These are phyloP conservation scores for Porites lobata DNA, from an alignment of 92 coral and sea anemone genomes.

Conservation along the genomic window DNA sequence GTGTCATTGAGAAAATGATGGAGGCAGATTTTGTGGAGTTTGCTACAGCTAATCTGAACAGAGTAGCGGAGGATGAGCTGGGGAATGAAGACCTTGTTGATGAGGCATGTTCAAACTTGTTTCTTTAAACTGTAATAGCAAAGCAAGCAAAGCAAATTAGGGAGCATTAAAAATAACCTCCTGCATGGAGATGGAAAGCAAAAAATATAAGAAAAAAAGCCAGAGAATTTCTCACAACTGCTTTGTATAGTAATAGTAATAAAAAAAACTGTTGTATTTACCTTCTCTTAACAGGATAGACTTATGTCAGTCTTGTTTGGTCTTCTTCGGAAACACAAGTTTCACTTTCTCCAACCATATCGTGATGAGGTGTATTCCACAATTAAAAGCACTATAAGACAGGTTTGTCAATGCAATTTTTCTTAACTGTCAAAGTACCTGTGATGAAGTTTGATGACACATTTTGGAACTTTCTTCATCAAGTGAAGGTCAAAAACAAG, in stretches of 20 bases:
- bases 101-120: constrained; percentile 66
- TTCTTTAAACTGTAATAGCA: background rate
- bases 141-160: no score
- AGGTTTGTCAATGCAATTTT: constrained; percentile 55
- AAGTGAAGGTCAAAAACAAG: no score
- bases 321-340: constrained; percentile 94
- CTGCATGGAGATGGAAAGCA: no score
- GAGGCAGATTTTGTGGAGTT: constrained; percentile 97
- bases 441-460: no score
- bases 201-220: no score
- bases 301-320: constrained; percentile 98
- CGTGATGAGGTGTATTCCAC: constrained; percentile 95
- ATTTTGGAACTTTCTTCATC: no score
- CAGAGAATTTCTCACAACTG: background rate
- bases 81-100: constrained; percentile 88
- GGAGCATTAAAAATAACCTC: no score
- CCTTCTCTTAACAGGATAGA: constrained; percentile 76
- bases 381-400: constrained; percentile 86
- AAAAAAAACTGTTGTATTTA: background rate
- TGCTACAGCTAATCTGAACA: constrained; percentile 91
- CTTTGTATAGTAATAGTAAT: background rate
- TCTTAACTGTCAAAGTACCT: no score
- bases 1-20: constrained; percentile 98
- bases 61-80: constrained; percentile 73
- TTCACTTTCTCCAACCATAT: constrained; percentile 93